Percentiles rank a stretch among this genome's conserved stretches.
Conservation (phyloP, 2,888 invertebrate species). For the Polylopha cassiicola region DNA sequence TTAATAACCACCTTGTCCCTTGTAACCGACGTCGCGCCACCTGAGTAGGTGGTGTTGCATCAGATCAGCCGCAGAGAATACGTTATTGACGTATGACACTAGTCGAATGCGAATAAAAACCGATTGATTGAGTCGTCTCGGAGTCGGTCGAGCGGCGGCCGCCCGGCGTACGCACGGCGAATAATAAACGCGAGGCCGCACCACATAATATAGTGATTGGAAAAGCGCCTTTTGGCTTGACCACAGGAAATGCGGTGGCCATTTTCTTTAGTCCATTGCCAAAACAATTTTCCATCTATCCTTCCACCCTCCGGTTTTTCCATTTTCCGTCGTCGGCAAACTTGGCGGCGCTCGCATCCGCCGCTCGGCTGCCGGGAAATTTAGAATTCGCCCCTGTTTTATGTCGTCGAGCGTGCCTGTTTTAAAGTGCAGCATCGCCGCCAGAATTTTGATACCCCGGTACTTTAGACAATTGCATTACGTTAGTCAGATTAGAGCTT, state of each 20-base stretch:
- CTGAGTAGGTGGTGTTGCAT: slow-evolving; percentile 17
- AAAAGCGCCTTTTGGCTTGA: slow-evolving; percentile 71
- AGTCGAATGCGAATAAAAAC: slow-evolving; percentile 34
- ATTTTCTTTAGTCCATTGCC: slow-evolving; percentile 63
- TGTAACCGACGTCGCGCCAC: slow-evolving; percentile 14
- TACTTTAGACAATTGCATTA: slow-evolving; percentile 36
- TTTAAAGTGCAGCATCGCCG: slow-evolving; percentile 29
- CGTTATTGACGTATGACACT: slow-evolving; percentile 19
- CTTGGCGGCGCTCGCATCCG: slow-evolving; percentile 54
- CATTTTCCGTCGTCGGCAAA: slow-evolving; percentile 62
- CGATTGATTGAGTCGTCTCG: slow-evolving; percentile 32
- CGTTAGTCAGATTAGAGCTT: slow-evolving; percentile 16
- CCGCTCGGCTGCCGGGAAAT: slow-evolving; percentile 38
- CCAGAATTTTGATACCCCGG: slow-evolving; percentile 35
- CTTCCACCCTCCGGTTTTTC: slow-evolving; percentile 54
- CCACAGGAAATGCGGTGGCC: slow-evolving; percentile 73
- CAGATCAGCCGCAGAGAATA: slow-evolving; percentile 22
- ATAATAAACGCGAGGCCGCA: slow-evolving; percentile 42
- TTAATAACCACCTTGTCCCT: slow-evolving; percentile 29
- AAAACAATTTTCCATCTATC: slow-evolving; percentile 68
- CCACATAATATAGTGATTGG: slow-evolving; percentile 55
- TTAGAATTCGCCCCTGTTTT: slow-evolving; percentile 43
- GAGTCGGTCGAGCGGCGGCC: slow-evolving; percentile 7
- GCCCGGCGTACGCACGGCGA: slow-evolving; percentile 41
- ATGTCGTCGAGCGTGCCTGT: slow-evolving; percentile 32